Evolutionary conservation across 1,140 invertebrate species (phyloP).

Genomic region (Laupala kohalensis): DNA sequence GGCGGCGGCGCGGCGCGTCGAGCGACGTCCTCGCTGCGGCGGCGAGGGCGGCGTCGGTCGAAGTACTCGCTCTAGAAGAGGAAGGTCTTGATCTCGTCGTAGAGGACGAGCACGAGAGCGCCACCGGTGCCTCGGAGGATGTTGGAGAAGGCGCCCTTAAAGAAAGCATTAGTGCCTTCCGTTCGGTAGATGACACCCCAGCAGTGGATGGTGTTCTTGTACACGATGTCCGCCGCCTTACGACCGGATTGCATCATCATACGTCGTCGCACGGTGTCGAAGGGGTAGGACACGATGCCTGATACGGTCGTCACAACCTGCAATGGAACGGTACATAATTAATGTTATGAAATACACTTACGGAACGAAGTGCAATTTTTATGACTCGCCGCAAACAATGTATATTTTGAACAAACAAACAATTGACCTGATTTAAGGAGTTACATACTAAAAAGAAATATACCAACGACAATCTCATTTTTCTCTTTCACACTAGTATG

Average conservation of each 20-base stretch:
- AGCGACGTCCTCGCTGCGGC: not conserved
- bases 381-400: too few species aligned
- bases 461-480: too few species aligned
- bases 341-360: too few species aligned
- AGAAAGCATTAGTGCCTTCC: constrained; percentile 57
- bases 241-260: constrained; percentile 83
- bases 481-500: too few species aligned
- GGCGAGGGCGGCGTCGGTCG: too few species aligned
- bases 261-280: constrained; percentile 77
- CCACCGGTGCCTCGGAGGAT: constrained; percentile 65
- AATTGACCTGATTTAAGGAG: too few species aligned
- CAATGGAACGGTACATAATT: constrained; percentile 10
- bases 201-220: constrained; percentile 59
- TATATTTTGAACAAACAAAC: too few species aligned
- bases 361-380: too few species aligned
- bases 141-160: constrained; percentile 72
- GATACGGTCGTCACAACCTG: constrained; percentile 56
- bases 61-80: constrained; percentile 22
- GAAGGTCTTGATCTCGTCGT: constrained; percentile 60
- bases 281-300: constrained; percentile 78
- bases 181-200: constrained; percentile 51
- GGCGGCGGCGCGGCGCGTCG: too few species aligned
- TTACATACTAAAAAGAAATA: too few species aligned
- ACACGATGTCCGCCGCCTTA: constrained; percentile 47
- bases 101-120: constrained; percentile 62